phyloP scores from a whole-genome alignment of 2,888 invertebrate species.

The Conus canariensis region DNA sequence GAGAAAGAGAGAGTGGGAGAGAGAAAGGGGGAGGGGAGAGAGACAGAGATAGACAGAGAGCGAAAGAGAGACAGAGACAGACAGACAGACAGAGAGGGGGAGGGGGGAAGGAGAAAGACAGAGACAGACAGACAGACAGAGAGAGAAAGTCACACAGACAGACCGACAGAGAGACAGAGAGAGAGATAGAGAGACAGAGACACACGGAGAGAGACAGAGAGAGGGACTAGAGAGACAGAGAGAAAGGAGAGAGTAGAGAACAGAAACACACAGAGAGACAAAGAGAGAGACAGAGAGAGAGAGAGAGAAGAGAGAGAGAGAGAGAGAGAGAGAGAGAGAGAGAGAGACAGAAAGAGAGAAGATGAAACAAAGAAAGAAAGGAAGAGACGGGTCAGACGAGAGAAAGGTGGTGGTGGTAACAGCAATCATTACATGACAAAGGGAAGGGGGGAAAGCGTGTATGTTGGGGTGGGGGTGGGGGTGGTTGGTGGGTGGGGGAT shows the following conservation, averaged over 20 bases:
- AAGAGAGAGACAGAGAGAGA: neutral
- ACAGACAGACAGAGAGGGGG: neutral
- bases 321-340: constrained; percentile 26
- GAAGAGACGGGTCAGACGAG: neutral
- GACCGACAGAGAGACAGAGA: too few relatives aligned
- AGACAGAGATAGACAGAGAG: neutral
- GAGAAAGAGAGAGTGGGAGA: too few relatives aligned
- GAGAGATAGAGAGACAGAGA: neutral
- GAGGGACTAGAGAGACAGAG: neutral
- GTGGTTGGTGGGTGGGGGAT: too few relatives aligned
- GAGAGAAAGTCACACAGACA: too few relatives aligned
- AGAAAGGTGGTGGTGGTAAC: neutral
- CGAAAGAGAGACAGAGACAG: neutral
- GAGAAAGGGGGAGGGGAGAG: neutral
- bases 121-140: neutral
- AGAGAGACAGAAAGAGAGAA: constrained; percentile 17
- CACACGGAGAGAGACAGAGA: neutral
- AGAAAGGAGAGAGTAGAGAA: too few relatives aligned
- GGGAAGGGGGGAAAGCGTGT: neutral
- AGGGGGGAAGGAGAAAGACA: neutral
- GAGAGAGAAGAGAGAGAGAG: neutral
- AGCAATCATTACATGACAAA: too few relatives aligned
- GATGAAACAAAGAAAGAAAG: neutral
- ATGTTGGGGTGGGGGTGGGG: too few relatives aligned
- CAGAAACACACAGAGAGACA: too few relatives aligned